phyloP scores from a whole-genome alignment of 1,140 invertebrate genomes.

The Lepidurus packardi region DNA sequence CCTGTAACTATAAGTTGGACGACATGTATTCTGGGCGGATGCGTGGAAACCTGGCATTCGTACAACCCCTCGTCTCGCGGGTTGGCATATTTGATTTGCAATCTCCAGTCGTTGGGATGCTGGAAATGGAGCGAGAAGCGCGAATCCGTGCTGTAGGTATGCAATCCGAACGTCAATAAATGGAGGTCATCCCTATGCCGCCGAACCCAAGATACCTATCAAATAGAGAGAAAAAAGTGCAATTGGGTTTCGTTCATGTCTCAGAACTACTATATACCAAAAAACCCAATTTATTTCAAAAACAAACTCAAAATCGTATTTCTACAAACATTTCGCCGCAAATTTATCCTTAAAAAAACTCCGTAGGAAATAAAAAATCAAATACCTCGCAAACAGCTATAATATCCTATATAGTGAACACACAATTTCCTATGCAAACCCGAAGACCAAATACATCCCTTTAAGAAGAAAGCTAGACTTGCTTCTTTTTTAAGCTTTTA shows the following conservation, averaged over 20 bases:
- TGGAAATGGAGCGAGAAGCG: slow-evolving; percentile 64
- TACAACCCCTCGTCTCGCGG: slow-evolving; percentile 68
- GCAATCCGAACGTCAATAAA: slow-evolving; percentile 65
- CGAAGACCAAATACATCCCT: too few relatives aligned
- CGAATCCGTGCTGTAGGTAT: slow-evolving; percentile 73
- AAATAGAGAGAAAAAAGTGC: slow-evolving; percentile 32
- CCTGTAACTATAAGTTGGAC: slow-evolving; percentile 67
- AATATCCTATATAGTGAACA: not conserved
- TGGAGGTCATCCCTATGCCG: slow-evolving; percentile 64
- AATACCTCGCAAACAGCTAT: not conserved
- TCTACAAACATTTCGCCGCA: not conserved
- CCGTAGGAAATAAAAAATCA: not conserved
- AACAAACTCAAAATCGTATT: not conserved
- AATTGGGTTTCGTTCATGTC: not conserved
- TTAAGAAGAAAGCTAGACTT: too few relatives aligned
- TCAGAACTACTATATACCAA: not conserved
- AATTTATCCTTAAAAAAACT: not conserved
- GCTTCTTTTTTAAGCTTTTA: too few relatives aligned
- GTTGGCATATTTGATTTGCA: slow-evolving; percentile 64
- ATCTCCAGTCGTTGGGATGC: slow-evolving; percentile 70
- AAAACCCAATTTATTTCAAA: not conserved
- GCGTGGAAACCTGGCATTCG: slow-evolving; percentile 71
- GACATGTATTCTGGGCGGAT: slow-evolving; percentile 64
- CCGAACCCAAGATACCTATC: slow-evolving; percentile 69
- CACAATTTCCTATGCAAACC: too few relatives aligned